phyloP scores from a whole-genome alignment of 2,797 vertebrate genomes.

The Aphelocoma californica region DNA sequence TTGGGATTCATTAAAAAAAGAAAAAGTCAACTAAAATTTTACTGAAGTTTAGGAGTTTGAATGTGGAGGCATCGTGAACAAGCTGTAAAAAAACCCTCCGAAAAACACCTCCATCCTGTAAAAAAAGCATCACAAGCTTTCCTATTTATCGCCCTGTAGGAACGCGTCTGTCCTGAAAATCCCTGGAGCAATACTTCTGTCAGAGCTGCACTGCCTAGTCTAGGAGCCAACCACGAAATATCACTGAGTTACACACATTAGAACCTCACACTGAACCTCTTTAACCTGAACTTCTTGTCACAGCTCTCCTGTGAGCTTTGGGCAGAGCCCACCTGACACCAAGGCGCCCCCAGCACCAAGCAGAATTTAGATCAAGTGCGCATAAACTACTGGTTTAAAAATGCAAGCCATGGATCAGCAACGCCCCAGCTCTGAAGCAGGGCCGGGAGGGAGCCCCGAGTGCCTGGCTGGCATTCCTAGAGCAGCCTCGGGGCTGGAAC shows the following conservation, averaged over 20 bases:
- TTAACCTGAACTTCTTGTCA: neutral
- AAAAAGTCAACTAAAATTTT: neutral
- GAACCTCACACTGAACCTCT: neutral
- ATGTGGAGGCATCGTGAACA: neutral
- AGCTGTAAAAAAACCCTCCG: neutral
- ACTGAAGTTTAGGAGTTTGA: neutral
- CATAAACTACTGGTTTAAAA: neutral
- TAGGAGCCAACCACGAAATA: fast-evolving
- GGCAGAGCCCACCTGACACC: neutral
- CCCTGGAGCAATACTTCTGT: neutral
- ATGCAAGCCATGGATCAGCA: neutral
- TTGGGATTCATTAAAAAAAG: neutral
- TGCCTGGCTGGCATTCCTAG: neutral
- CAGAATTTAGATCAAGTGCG: neutral
- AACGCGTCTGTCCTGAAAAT: fast-evolving
- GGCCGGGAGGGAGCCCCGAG: neutral
- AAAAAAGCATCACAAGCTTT: neutral
- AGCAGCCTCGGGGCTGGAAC: neutral
- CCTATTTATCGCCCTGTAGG: neutral
- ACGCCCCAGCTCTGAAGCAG: neutral
- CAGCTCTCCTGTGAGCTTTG: neutral
- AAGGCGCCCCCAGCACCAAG: neutral
- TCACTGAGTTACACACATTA: neutral
- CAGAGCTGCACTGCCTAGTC: neutral
- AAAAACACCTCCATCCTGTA: neutral